These are phyloP conservation scores for Trichonephila clavipes DNA, from an alignment of 1,140 invertebrate genomes.

Conservation along the genomic window DNA sequence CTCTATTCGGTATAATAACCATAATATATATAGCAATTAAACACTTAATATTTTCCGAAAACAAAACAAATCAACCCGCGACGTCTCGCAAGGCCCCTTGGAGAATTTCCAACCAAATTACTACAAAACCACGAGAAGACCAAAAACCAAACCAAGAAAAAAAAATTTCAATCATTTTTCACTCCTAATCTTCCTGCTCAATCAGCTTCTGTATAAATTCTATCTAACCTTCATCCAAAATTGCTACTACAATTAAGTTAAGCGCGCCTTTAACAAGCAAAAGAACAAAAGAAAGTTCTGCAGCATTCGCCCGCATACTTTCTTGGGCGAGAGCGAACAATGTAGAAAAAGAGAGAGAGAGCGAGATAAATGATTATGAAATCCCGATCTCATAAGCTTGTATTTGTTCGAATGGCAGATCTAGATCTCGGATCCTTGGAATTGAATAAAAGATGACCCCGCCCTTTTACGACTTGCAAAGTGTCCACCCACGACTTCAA, in stretches of 20 bases:
- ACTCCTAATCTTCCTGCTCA: slow-evolving; percentile 1
- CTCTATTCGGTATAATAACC: too few species aligned
- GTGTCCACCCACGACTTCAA: slow-evolving; percentile 14
- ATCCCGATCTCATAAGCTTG: neutral
- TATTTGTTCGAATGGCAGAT: neutral
- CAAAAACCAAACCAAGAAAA: neutral
- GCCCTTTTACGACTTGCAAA: neutral
- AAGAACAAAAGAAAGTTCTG: neutral
- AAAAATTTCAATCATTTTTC: neutral
- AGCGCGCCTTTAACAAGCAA: neutral
- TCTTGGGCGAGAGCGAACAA: neutral
- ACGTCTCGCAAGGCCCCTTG: neutral
- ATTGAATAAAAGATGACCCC: neutral
- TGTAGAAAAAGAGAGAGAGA: neutral
- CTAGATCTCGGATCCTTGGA: slow-evolving; percentile 19
- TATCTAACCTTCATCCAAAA: neutral
- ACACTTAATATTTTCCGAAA: neutral
- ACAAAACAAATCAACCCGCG: neutral
- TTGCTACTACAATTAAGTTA: slow-evolving; percentile 12
- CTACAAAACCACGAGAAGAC: neutral
- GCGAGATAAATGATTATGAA: neutral
- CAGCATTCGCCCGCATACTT: neutral
- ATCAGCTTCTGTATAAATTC: neutral
- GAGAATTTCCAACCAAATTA: neutral
- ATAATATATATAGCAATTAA: too few species aligned